Conservation (phyloP, 2,888 invertebrate genomes). For the Mellilla xanthometata region DNA sequence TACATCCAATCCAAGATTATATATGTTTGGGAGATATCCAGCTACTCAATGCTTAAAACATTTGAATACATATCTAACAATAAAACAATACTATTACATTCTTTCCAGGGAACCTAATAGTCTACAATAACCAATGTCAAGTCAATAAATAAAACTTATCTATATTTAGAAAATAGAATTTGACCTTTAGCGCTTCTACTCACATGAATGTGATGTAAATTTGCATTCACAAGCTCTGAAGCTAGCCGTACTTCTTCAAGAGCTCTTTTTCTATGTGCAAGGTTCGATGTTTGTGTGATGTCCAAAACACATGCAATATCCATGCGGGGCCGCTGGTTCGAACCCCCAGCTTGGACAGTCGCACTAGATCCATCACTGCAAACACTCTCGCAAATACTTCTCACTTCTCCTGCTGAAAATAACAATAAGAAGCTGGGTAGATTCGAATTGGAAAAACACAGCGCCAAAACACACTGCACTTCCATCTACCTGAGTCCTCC, state of each 20-base stretch:
- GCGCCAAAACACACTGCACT: conserved; percentile 48
- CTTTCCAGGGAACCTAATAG: no score
- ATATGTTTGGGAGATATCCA: no score
- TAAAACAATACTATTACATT: no score
- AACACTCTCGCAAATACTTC: conserved; percentile 78
- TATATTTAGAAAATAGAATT: neutral
- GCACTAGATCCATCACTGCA: conserved; percentile 80
- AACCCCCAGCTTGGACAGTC: conserved; percentile 67
- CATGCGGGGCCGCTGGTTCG: conserved; percentile 86
- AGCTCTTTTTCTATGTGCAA: conserved; percentile 90
- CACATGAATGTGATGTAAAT: conserved; percentile 92
- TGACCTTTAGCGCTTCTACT: conserved; percentile 30
- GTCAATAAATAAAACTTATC: no score
- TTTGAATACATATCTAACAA: no score
- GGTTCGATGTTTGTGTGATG: conserved; percentile 87
- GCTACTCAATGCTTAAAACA: no score
- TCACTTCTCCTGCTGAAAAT: conserved; percentile 67
- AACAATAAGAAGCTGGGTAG: conserved; percentile 29
- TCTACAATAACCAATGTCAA: no score
- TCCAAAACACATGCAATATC: conserved; percentile 95
- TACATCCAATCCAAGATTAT: no score
- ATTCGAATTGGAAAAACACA: conserved; percentile 40
- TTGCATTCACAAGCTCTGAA: conserved; percentile 90
- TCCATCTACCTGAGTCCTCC: conserved; percentile 67
- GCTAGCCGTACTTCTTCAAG: conserved; percentile 93